Conservation (phyloP, 2,888 invertebrate species). For the Drosophila fungiperda region DNA sequence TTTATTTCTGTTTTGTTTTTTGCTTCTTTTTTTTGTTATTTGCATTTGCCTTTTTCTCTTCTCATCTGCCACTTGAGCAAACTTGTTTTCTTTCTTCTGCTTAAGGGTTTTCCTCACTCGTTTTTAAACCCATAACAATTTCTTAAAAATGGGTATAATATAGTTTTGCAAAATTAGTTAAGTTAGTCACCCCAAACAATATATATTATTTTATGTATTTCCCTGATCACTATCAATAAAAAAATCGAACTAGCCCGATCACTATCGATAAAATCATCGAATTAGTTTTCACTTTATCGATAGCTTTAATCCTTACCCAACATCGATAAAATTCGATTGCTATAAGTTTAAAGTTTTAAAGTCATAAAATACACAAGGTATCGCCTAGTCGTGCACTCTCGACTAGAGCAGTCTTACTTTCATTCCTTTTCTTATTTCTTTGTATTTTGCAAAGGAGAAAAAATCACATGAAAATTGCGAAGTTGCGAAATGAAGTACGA, state of each 20-base stretch:
- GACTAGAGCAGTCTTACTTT: neutral
- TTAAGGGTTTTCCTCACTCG: slow-evolving; percentile 24
- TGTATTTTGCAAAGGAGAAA: slow-evolving; percentile 21
- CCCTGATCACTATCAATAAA: neutral
- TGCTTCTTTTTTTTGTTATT: slow-evolving; percentile 53
- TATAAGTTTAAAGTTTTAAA: neutral
- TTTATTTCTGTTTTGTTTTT: slow-evolving; percentile 37
- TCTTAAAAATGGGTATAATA: neutral
- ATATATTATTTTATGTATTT: neutral
- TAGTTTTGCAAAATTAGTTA: neutral
- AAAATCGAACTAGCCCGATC: neutral
- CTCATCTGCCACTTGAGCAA: slow-evolving; percentile 50
- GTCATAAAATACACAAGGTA: neutral
- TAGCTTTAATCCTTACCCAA: neutral
- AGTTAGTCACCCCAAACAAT: neutral
- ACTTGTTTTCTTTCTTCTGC: slow-evolving; percentile 44
- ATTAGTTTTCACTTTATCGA: neutral
- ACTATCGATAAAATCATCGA: neutral
- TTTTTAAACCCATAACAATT: neutral
- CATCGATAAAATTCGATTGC: neutral
- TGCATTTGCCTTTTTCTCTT: slow-evolving; percentile 62
- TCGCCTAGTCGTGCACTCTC: neutral
- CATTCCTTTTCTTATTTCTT: neutral
- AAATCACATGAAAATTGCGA: slow-evolving; percentile 76
- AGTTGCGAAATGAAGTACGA: slow-evolving; percentile 83